Base-by-base conservation (phyloP, 2,888 invertebrate genomes). In the Hipparchia semele region DNA sequence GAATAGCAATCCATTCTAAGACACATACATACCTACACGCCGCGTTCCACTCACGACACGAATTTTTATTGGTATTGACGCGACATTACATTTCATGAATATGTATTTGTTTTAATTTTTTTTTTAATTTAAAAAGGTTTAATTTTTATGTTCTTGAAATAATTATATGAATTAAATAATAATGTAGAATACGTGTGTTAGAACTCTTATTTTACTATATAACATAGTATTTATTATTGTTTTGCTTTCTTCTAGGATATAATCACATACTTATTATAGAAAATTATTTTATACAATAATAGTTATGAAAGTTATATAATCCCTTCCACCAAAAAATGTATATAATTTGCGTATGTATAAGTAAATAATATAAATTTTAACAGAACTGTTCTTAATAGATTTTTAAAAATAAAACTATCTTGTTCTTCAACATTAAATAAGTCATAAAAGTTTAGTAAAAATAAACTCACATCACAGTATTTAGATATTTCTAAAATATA, bases 281-380 rank as follows among this genome's bases (percentile, higher is more conserved):
- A 53, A 33, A 51, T 69, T 71, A 67, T 72, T 71, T 51, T n/a
- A 65, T 69, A 39, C 4, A 33, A 60, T 65, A 64, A 65, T 60
- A 66, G 23, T 33, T 64, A 67, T 70, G 62, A 59, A 23, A 13
- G 4, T 46, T 12, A 46, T 62, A 13, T 9, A 13, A 13, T 46
- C n/a, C 46, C 59, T 60, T 67, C 60, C 13, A 51, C 49, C 61
- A 65, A 33, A 33, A n/a, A 49, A 39, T 39, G 4, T 71, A 33
- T 59, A 58, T 59, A 49, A 49, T 23, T 9, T 56, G 56, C n/a
- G 6, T 2, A 23, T 23, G 0, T 23, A 23, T 23, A 23, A 1
- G 65, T 46, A 33, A 9, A 56, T 46, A 23, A 7, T 8, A 46
- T 46, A 62, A 2, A n/a, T 49, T 13, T 49, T 46, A 9, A 59